Evolutionary conservation across 2,113 vertebrate species (phyloP).

Genomic region (Clarias magur): DNA sequence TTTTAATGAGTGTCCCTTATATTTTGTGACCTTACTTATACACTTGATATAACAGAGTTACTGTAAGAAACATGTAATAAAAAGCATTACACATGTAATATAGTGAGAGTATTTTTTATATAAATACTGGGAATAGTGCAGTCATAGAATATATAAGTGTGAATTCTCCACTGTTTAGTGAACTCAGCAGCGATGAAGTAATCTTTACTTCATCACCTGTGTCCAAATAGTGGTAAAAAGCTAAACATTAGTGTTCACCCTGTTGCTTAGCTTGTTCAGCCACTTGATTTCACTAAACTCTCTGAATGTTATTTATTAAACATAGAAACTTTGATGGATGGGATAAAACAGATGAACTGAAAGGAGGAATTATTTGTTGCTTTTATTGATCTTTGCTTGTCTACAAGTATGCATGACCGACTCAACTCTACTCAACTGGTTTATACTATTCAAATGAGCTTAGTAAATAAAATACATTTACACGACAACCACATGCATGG

Average conservation of each 20-base stretch:
- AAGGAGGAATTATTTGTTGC: neutral
- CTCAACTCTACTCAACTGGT: neutral
- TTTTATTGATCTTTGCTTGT: conserved; percentile 41
- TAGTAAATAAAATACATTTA: neutral
- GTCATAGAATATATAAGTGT: neutral
- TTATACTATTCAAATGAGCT: conserved; percentile 6
- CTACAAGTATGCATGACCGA: conserved; percentile 17
- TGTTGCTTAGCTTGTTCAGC: neutral
- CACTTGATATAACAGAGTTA: neutral
- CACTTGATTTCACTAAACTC: neutral
- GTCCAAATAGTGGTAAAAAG: neutral
- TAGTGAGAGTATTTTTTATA: neutral
- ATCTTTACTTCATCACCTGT: neutral
- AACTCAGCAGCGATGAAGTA: neutral
- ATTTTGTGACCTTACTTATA: neutral
- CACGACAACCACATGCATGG: neutral
- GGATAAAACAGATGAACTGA: neutral
- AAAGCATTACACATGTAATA: neutral
- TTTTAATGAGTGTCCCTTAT: neutral
- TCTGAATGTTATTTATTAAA: neutral
- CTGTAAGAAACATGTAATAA: neutral
- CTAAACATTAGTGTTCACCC: neutral
- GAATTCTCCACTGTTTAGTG: neutral
- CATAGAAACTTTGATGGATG: neutral
- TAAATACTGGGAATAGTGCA: neutral